Conservation (phyloP, 2,888 invertebrate species). For the Hirtodrosophila trivittata region DNA sequence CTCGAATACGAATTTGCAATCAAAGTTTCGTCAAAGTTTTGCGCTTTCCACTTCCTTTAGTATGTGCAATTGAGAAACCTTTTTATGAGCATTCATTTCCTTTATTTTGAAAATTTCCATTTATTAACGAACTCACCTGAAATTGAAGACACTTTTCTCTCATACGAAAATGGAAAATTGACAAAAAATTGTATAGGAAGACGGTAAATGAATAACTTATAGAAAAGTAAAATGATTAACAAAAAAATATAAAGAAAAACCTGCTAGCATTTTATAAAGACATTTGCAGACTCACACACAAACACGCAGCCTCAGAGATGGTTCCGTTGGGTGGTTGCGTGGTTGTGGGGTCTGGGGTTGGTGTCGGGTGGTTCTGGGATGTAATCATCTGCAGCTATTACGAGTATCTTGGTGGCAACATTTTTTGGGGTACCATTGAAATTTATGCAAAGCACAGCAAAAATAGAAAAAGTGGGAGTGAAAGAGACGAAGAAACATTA, state of each 20-base stretch:
- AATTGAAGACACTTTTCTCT: conserved; percentile 32
- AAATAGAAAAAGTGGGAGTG: not conserved
- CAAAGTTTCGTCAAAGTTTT: conserved; percentile 28
- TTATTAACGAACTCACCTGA: conserved; percentile 39
- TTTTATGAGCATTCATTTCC: conserved; percentile 28
- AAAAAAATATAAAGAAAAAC: conserved; percentile 32
- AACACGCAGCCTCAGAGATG: conserved; percentile 6
- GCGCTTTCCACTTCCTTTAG: conserved; percentile 24
- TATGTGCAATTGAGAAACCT: conserved; percentile 27
- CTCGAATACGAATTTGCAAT: not conserved
- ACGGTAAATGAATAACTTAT: conserved; percentile 2
- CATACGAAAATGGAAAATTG: not conserved
- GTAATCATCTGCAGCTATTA: conserved; percentile 59
- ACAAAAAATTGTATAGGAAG: not conserved
- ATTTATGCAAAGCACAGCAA: conserved; percentile 76
- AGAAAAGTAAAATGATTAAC: conserved; percentile 49
- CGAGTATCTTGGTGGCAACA: conserved; percentile 10
- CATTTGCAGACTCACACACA: conserved; percentile 11
- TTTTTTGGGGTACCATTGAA: conserved; percentile 29
- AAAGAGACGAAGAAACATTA: conserved; percentile 18
- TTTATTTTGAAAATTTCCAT: conserved; percentile 8
- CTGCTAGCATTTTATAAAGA: conserved; percentile 40
- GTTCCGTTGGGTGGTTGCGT: conserved; percentile 1
- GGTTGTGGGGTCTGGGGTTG: not conserved
- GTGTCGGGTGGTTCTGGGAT: not conserved